Evolutionary conservation across 2,797 vertebrate genomes (phyloP), one percentile per base, ranked within the genome.

Genomic region (Sebastes steindachneri): DNA sequence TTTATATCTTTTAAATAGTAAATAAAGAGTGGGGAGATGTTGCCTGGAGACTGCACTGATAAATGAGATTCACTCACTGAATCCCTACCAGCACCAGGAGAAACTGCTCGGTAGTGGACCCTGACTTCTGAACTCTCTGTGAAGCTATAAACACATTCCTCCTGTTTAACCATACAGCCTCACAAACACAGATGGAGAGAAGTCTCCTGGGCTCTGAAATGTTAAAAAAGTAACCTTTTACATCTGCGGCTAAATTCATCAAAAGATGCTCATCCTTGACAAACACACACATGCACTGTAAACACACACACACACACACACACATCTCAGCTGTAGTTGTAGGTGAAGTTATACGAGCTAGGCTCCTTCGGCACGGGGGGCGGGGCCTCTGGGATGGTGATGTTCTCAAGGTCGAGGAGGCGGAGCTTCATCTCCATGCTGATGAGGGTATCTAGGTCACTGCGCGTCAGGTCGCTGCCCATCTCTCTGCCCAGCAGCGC

Each of bases 401-500:
- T 97, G 90, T 99, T 99, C 95, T 99, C 99, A 92, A 99, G 93
- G 95, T 99, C 99, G 26, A 99, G 96, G 68, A 99, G 97, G 79
- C 98, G 97, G 89, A 99, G 97, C 94, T 99, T 99, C 97, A 99
- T 99, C 93, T 99, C 99, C 99, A 99, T 99, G 94, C 97, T 99
- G 92, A 99, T 97, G 86, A 99, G 94, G 0, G 98, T 99, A 92
- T 99, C 98, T 75, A 99, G 96, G 95, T 99, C 99, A 2, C 97
- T 99, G 88, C 97, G 97, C 1, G 98, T 99, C 91, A 99, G 96
- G 89, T 99, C 99, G 1, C 98, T 99, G 93, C 95, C 97, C 98
- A 99, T 98, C 93, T 99, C 98, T 93, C 97, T 96, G 73, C 99
- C 99, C 93, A 99, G 89, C 29, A 99, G 96, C 6, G 98, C 98